Evolutionary conservation across 1,140 invertebrate species (phyloP).

Genomic region (Diprion similis): DNA sequence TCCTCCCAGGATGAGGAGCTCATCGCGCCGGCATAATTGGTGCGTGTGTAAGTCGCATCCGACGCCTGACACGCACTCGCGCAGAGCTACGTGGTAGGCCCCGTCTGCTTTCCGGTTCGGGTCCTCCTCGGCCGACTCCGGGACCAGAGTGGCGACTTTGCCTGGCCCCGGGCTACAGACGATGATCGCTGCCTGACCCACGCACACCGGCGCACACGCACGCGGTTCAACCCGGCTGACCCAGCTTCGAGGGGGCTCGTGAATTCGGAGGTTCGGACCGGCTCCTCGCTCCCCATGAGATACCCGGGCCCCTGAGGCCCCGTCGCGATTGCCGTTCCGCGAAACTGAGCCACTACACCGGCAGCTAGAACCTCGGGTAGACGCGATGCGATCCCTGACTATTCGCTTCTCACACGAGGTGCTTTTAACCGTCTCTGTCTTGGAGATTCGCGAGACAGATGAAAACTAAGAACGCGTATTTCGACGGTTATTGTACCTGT

Average conservation of each 20-base stretch:
- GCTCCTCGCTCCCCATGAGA: not conserved
- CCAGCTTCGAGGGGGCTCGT: constrained; percentile 23
- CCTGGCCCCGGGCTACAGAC: constrained; percentile 34
- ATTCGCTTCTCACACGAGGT: no score
- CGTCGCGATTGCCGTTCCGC: constrained; percentile 3
- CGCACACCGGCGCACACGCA: constrained; percentile 23
- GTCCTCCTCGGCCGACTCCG: constrained; percentile 1
- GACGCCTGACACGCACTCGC: not conserved
- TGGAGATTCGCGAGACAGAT: no score
- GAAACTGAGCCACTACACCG: not conserved
- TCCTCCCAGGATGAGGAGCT: not conserved
- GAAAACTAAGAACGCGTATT: no score
- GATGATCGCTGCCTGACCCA: constrained; percentile 17
- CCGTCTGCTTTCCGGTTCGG: constrained; percentile 15
- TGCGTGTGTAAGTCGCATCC: constrained; percentile 2
- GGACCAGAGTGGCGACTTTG: constrained; percentile 20
- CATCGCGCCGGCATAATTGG: constrained; percentile 1
- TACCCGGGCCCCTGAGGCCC: not conserved
- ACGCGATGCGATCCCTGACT: no score
- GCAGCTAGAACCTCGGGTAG: not conserved
- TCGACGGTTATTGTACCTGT: no score
- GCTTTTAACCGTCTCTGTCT: no score
- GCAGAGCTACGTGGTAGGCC: constrained; percentile 12
- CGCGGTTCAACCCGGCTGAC: constrained; percentile 35
- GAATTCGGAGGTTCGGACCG: not conserved